phyloP scores from a whole-genome alignment of 1,140 invertebrate species.

The Drosophila micromelanica region DNA sequence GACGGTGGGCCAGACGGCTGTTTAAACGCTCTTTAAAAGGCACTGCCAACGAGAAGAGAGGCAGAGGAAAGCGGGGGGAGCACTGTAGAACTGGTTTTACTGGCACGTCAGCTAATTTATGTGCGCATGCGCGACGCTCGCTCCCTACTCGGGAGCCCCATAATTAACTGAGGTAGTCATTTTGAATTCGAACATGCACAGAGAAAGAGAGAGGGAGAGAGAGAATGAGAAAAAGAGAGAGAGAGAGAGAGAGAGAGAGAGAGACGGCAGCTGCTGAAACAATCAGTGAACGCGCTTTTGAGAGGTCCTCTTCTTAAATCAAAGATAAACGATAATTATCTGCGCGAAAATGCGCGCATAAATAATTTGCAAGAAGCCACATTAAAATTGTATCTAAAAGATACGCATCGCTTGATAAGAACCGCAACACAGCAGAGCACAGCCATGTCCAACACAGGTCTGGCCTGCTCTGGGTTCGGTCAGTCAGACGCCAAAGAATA shows the following conservation, averaged over 20 bases:
- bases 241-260: not conserved
- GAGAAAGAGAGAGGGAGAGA: constrained; percentile 14
- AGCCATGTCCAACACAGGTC: constrained; percentile 28
- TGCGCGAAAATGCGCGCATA: constrained; percentile 82
- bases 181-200: constrained; percentile 73
- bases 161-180: constrained; percentile 84
- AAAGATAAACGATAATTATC: constrained; percentile 84
- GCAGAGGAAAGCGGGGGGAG: not conserved
- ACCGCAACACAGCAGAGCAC: constrained; percentile 19
- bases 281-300: constrained; percentile 46
- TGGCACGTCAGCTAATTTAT: constrained; percentile 71
- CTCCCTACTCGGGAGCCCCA: constrained; percentile 83
- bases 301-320: constrained; percentile 74
- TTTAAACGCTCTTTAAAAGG: constrained; percentile 62
- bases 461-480: not conserved
- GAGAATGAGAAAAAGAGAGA: too few relatives aligned
- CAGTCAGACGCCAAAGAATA: constrained; percentile 16
- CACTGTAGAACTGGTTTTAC: constrained; percentile 54
- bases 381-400: constrained; percentile 84
- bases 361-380: constrained; percentile 84
- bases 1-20: constrained; percentile 19
- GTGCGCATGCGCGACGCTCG: constrained; percentile 75
- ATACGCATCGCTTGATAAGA: constrained; percentile 69
- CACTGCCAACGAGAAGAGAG: not conserved
- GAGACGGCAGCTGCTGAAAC: constrained; percentile 47